A percentile compares a stretch with the other conserved stretches of the same genome.
Evolutionary conservation across 2,113 vertebrate genomes (phyloP).

Genomic region (Morphnarchus princeps): DNA sequence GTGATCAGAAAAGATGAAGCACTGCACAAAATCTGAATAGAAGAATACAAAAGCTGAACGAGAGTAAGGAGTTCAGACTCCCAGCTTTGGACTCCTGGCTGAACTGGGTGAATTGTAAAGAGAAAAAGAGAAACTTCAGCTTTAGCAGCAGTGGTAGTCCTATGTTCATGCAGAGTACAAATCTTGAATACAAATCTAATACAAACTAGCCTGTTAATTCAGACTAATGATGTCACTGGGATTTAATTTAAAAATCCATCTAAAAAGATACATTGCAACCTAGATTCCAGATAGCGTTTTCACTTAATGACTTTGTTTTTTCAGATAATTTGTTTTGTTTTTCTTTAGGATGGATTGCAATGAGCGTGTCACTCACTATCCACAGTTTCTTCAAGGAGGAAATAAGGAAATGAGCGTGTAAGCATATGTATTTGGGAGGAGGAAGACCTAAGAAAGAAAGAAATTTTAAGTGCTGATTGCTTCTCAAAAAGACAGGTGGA

Average conservation of each 20-base stretch:
- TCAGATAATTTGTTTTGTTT: not conserved
- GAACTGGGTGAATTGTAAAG: not conserved
- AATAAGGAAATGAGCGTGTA: not conserved
- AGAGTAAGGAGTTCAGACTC: not conserved
- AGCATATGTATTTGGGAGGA: not conserved
- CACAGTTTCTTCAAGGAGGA: not conserved
- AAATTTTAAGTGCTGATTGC: not conserved
- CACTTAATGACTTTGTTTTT: not conserved
- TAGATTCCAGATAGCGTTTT: not conserved
- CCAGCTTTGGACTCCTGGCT: not conserved
- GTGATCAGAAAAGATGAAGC: not conserved
- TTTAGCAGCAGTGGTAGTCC: not conserved
- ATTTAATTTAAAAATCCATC: conserved; percentile 45
- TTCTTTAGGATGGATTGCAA: not conserved
- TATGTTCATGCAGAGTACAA: not conserved
- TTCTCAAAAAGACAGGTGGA: not conserved
- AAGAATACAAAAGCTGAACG: not conserved
- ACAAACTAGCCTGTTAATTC: not conserved
- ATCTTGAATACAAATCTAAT: not conserved
- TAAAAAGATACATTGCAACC: not conserved
- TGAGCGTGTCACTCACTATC: not conserved
- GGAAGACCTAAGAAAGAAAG: not conserved
- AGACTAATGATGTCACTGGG: not conserved
- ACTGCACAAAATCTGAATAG: not conserved
- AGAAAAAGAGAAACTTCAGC: not conserved